phyloP scores from a whole-genome alignment of 1,140 invertebrate species.

The Helicoverpa armigera region DNA sequence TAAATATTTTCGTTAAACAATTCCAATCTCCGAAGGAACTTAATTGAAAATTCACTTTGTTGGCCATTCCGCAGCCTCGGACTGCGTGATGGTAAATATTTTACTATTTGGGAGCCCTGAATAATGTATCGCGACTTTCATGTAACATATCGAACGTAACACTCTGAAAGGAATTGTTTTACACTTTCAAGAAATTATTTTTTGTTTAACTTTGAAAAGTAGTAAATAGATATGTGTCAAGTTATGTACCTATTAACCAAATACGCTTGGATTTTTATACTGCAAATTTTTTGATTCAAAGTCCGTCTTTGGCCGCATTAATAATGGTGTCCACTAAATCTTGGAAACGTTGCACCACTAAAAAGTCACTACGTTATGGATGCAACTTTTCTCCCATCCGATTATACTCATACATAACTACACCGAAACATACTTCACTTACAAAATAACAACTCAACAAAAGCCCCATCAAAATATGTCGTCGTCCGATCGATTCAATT shows the following conservation, averaged over 20 bases:
- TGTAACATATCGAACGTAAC: neutral
- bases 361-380: no score
- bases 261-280: neutral
- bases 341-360: no score
- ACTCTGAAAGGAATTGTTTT: neutral
- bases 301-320: no score
- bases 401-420: neutral
- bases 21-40: constrained; percentile 11
- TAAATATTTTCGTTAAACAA: constrained; percentile 34
- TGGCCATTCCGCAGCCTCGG: constrained; percentile 4
- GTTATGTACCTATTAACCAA: neutral
- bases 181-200: neutral
- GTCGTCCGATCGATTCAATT: constrained; percentile 25
- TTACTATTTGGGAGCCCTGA: constrained; percentile 15
- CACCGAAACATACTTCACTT: neutral
- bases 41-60: constrained; percentile 43
- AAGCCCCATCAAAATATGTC: constrained; percentile 13
- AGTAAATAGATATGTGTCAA: no score
- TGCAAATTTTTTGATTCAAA: no score
- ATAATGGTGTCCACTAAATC: no score
- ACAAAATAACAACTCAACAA: constrained; percentile 4
- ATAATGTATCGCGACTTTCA: neutral
- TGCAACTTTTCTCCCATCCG: no score
- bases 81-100: constrained; percentile 3
- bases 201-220: neutral